These are phyloP conservation scores for Chondrosia reniformis DNA, from an alignment of 37 sponge, comb jelly and placozoan genomes.

Conservation along the genomic window DNA sequence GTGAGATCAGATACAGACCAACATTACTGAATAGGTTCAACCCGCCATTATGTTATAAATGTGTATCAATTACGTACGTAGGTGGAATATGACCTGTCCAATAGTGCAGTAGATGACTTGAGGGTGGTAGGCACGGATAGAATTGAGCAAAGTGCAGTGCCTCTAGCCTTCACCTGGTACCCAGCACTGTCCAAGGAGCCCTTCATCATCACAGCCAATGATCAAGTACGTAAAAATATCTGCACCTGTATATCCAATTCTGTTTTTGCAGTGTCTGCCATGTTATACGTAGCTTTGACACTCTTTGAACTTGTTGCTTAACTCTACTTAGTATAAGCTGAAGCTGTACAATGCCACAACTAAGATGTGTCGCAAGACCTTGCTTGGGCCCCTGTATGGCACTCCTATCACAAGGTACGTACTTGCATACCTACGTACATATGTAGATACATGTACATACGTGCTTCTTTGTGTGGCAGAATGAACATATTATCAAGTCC, in stretches of 20 bases:
- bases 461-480: conserved; percentile 26
- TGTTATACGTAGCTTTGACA: not conserved
- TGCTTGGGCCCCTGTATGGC: conserved; percentile 90
- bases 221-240: conserved; percentile 62
- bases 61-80: conserved; percentile 11
- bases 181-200: conserved; percentile 92
- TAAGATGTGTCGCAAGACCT: conserved; percentile 89
- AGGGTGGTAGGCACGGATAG: conserved; percentile 56
- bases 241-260: too few relatives aligned
- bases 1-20: conserved; percentile 22
- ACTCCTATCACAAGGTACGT: conserved; percentile 71
- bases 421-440: not conserved
- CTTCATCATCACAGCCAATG: conserved; percentile 83
- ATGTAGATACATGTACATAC: too few relatives aligned
- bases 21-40: not conserved
- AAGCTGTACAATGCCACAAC: conserved; percentile 92
- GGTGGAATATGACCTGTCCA: conserved; percentile 91
- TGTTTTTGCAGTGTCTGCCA: not conserved
- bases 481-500: conserved; percentile 58
- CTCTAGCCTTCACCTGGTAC: conserved; percentile 79
- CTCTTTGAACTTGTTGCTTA: not conserved
- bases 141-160: conserved; percentile 94
- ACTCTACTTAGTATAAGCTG: conserved; percentile 74
- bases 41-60: not conserved
- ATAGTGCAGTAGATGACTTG: conserved; percentile 75